These are phyloP conservation scores for Halcyon leucocephala DNA, from an alignment of 2,797 vertebrate genomes.

Conservation along the genomic window DNA sequence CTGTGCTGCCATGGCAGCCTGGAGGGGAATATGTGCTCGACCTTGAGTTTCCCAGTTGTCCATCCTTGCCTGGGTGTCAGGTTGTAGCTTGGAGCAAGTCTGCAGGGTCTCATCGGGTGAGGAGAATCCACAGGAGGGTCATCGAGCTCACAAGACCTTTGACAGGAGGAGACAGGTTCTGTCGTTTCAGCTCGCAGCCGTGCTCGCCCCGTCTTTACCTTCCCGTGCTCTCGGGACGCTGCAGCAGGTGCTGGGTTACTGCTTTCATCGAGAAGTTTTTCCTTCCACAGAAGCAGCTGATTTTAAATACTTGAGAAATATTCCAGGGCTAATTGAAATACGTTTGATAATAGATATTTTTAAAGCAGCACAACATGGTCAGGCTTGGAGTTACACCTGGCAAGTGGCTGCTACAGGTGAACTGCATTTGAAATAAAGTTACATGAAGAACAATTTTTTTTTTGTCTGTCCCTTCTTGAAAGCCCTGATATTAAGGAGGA, in stretches of 20 bases:
- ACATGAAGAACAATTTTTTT: background rate
- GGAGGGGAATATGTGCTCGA: background rate
- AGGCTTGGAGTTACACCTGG: background rate
- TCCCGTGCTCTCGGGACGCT: background rate
- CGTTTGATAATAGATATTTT: background rate
- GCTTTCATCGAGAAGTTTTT: background rate
- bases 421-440: background rate
- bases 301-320: background rate
- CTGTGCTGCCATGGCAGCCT: background rate
- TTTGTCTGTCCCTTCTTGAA: background rate
- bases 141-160: background rate
- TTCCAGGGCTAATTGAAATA: background rate
- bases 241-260: background rate
- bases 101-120: background rate
- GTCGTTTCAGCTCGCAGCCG: background rate
- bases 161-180: background rate
- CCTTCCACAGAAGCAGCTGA: background rate
- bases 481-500: background rate
- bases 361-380: background rate
- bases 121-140: background rate
- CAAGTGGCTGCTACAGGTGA: background rate
- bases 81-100: background rate
- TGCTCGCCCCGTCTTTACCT: background rate
- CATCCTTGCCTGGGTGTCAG: background rate
- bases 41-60: accelerated